These are phyloP conservation scores for Periophthalmus modestus DNA, from an alignment of 2,113 vertebrate genomes.

Conservation along the genomic window DNA sequence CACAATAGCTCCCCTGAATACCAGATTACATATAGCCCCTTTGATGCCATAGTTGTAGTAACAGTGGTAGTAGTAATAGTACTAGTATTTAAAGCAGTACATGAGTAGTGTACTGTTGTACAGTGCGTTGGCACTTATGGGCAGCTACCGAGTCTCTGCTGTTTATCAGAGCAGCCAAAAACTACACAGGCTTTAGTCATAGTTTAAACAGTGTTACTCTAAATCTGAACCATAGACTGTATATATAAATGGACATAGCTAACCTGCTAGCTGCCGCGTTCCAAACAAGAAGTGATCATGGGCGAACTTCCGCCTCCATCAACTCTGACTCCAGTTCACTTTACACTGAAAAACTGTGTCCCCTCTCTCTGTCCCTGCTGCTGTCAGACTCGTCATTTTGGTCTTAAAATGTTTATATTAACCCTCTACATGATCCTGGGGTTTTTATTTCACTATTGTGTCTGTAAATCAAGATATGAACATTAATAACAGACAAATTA, in stretches of 20 bases:
- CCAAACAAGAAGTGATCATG: background rate
- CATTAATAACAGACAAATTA: no score
- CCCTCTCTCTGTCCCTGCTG: no score
- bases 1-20: background rate
- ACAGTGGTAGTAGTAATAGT: conserved; percentile 28
- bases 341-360: no score
- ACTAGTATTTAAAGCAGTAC: conserved; percentile 34
- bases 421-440: no score
- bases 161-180: conserved; percentile 42
- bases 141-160: conserved; percentile 54
- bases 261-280: no score
- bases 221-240: background rate
- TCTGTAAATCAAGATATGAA: no score
- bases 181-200: background rate
- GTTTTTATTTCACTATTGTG: no score
- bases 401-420: no score
- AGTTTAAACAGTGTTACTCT: background rate
- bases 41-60: background rate
- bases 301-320: no score
- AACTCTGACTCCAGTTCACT: no score
- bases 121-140: conserved; percentile 69
- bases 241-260: no score
- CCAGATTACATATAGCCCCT: background rate
- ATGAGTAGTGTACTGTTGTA: conserved; percentile 32
- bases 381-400: no score